Base-by-base conservation (phyloP, 1,140 invertebrate species). In the Ceratosolen fusciceps region DNA sequence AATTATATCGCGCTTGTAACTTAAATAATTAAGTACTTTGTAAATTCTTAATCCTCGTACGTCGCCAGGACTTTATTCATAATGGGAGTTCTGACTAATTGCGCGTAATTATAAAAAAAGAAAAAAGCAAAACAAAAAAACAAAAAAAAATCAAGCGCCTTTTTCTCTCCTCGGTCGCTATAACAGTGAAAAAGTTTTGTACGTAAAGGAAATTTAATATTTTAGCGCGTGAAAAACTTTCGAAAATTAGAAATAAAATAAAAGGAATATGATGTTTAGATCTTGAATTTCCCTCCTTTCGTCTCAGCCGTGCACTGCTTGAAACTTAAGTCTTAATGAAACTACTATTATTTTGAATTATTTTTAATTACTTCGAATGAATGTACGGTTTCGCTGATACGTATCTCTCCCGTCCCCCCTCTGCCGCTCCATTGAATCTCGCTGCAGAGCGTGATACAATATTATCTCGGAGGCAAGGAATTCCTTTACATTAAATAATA, bases 1-100 rank as follows among this genome's bases (percentile, higher is more conserved):
- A 78, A 72, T 78, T 78, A 29, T 29, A 43, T 62, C 24, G 19
- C 31, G 16, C 1, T 34, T 26, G 39, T 56, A 56, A 26, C 31
- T 19, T 37, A 52, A 47, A 58, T 29, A 77, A 71, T 77, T 24
- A 34, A 65, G 2, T 58, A 70, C 37, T 58, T 77, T 70, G 43
- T 58, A 14, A 52, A 77, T n/a, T 77, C 4, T 21, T 65, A n/a
- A n/a, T n/a, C n/a, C n/a, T n/a, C n/a, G n/a, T n/a, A 16, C 31
- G n/a, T 19, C 14, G 14, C 2, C 19, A 0, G 9, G 14, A 37
- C 4, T 65, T n/a, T 2, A 65, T 21, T 65, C 31, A 16, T 19
- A 65, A 7, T 16, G 31, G 14, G 21, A 5, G 37, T 37, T 65
- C 12, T 8, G 0, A 21, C 39, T 43, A 43, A 43, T 43, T 43